Base-by-base conservation (phyloP, 2,113 vertebrate genomes). In the Arvicanthis niloticus region DNA sequence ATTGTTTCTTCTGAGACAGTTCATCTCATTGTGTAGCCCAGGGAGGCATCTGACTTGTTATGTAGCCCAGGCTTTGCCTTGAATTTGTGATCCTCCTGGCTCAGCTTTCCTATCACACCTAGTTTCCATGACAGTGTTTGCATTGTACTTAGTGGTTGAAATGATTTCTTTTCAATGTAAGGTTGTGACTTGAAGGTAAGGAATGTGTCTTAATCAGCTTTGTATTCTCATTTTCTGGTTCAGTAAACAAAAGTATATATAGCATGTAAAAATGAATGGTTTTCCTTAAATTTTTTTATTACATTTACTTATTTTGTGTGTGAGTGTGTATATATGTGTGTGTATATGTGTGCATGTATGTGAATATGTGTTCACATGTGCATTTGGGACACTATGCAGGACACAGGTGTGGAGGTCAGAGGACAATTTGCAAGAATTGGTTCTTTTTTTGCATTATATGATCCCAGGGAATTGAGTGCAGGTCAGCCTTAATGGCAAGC, bases 131-230 rank as follows among this genome's bases (percentile, higher is more conserved):
- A 29, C 72, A 31, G 6, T 1, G 62, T 60, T 45, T 17, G 26
- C 72, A 88, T 22, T 31, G n/a, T 56, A 53, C 81, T 0, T 65
- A 58, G 9, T 76, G 48, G 65, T 53, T 81, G 9, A 48, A 21
- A 3, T 22, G 45, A 15, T 73, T 56, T 92, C 37, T 91, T 68
- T 56, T n/a, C 53, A 42, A 12, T 40, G 34, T 67, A 37, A 90
- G 60, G 40, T 72, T 96, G 85, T 86, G 19, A 58, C 34, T 60
- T 68, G 65, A 91, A 91, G 93, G 37, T 26, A 91, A 84, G 34
- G 58, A 80, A 24, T 53, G 17, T 82, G 24, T 87, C 51, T 93
- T 70, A 22, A 2, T 93, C 12, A 26, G 24, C 88, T 94, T 40
- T 88, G 72, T 77, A 21, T 91, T 91, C 77, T 95, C 1, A 11